Base-by-base conservation (phyloP, 2,888 invertebrate species). In the Crioceris asparagi region DNA sequence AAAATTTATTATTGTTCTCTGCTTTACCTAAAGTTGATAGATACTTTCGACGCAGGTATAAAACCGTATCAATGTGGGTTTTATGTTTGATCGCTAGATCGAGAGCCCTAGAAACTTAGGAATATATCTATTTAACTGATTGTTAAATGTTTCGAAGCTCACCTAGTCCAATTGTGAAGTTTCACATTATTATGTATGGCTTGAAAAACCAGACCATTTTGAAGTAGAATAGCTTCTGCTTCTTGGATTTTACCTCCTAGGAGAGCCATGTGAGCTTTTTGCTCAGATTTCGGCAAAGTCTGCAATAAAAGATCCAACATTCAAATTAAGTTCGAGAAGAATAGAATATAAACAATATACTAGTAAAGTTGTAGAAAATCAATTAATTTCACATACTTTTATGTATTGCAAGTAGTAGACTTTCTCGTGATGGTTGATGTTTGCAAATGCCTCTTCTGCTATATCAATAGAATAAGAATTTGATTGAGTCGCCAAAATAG, bases 371-470 rank as follows among this genome's bases (percentile, higher is more conserved):
- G 7, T 21, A 10, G 7, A 12, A 27, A 27, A 27, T 4, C 3
- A 8, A 27, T 7, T 14, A 14, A 8, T 3, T 27, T 5, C 2
- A 27, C 27, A 15, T 64, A 83, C 84, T 67, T 84, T 83, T 23
- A 90, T 75, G 54, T 85, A 73, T 53, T 84, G 84, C 49, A 90
- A 77, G 54, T 85, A 90, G 53, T 78, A 76, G 2, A 91, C 88
- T 75, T 90, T 88, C 53, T 90, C 83, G 39, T 75, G 80, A 64
- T 87, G 80, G 51, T 81, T 73, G n/a, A 92, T 81, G 7, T 86
- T 84, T 6, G 93, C 86, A 61, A 91, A 98, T 0, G 94, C 91
- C 57, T 94, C 87, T 67, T 97, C 96, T 11, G 96, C 93, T 4
- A 91, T 82, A 40, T 82, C 77, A 53, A 94, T 85, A 2, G 49